phyloP scores from a whole-genome alignment of 2,797 vertebrate species.

The Microcaecilia unicolor region DNA sequence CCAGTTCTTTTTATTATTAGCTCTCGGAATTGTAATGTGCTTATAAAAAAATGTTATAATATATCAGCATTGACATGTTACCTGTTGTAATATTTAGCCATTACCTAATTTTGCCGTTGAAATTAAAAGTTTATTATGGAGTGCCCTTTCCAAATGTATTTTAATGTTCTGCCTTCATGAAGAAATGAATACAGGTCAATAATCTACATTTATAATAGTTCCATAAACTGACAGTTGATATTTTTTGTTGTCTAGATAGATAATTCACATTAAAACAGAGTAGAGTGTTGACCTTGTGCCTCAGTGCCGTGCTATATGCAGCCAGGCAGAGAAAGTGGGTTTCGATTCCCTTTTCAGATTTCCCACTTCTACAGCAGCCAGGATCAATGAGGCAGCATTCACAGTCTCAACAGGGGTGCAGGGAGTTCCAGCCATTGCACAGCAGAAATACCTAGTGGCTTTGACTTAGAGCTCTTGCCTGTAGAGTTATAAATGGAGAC shows the following conservation, averaged over 20 bases:
- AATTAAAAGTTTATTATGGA: slow-evolving; percentile 55
- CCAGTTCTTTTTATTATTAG: slow-evolving; percentile 69
- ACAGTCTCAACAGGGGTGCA: too few relatives aligned
- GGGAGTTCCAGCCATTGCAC: too few relatives aligned
- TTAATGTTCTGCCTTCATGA: slow-evolving; percentile 32
- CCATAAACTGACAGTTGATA: slow-evolving; percentile 26
- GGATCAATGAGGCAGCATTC: too few relatives aligned
- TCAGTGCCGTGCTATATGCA: too few relatives aligned
- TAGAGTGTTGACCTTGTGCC: too few relatives aligned
- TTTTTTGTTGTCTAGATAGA: slow-evolving; percentile 17
- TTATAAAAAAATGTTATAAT: slow-evolving; percentile 59
- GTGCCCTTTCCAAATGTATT: slow-evolving; percentile 44
- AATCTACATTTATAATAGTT: slow-evolving; percentile 46
- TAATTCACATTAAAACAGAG: slow-evolving; percentile 40
- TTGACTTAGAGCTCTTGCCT: too few relatives aligned
- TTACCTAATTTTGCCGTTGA: slow-evolving; percentile 42
- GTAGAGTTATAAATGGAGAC: too few relatives aligned
- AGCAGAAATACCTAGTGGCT: too few relatives aligned
- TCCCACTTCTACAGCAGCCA: too few relatives aligned
- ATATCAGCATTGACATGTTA: slow-evolving; percentile 60
- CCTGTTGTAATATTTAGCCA: slow-evolving; percentile 49
- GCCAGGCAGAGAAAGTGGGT: too few relatives aligned
- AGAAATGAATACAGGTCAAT: slow-evolving; percentile 35
- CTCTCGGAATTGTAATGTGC: slow-evolving; percentile 57
- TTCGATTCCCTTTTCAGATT: too few relatives aligned